Evolutionary conservation across 2,888 invertebrate species (phyloP), one percentile per base, ranked within the genome.

Genomic region (Iphiclides podalirius): DNA sequence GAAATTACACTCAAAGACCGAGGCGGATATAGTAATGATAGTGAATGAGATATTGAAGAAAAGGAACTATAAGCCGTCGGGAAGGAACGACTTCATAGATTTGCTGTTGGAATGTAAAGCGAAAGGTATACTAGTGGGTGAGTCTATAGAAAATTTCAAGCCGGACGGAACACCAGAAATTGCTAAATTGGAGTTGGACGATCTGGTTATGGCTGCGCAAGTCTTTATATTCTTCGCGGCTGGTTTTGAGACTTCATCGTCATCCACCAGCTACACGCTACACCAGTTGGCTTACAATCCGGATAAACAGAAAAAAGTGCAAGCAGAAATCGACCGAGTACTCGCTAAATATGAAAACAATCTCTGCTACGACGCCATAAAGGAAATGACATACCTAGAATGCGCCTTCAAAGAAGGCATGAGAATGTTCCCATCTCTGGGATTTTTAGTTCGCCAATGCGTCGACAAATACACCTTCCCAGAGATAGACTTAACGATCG

Each of bases 221-320:
- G 11, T 26, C 8, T 44, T 44, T 16, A 28, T 44, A 6, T 44
- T 44, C 36, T 44, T 44, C 12, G 44, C 77, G 1, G 89, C 88
- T 0, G 89, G 89, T 0, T 89, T 87, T 39, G 89, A 89, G 53
- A 87, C 89, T 0, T 89, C 88, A 0, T 86, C 89, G 0, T 79
- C 83, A 0, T 77, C 84, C 0, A 79, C 83, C 3, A 79, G 79
- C 35, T 75, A 64, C 54, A 75, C 81, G 1, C 58, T 82, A 34
- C 78, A 81, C 48, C 72, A 82, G 58, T 65, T 83, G 1, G 82
- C 82, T 1, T 67, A 59, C 55, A 55, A 79, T 35, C 76, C 72
- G 0, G 67, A 67, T 6, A 68, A 74, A 3, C 82, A 83, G 50
- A 52, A 52, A 1, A 70, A 66, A 17, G 76, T 64, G 7, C 81